phyloP scores from a whole-genome alignment of 2,113 vertebrate genomes.

The Opisthocomus hoazin region DNA sequence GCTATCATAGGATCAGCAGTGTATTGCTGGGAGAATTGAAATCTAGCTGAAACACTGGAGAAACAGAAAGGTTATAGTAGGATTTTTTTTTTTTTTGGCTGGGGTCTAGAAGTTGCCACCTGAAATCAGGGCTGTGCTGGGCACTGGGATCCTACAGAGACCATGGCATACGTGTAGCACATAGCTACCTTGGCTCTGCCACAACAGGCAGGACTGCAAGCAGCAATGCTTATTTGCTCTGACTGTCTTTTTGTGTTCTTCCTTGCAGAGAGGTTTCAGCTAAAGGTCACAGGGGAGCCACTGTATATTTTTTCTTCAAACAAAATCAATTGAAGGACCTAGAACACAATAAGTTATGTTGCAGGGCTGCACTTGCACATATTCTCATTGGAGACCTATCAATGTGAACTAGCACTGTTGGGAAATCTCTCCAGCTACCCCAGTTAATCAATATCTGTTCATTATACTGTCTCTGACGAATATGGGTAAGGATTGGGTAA shows the following conservation, averaged over 20 bases:
- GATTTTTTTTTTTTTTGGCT: background rate
- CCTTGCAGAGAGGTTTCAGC: constrained; percentile 57
- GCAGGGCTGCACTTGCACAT: constrained; percentile 39
- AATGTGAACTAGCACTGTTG: constrained; percentile 71
- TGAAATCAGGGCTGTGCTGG: background rate
- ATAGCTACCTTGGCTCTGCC: background rate
- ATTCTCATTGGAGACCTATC: constrained; percentile 74
- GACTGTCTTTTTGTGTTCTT: constrained; percentile 31
- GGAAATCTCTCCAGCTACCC: constrained; percentile 79
- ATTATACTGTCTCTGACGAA: constrained; percentile 79
- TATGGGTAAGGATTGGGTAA: constrained; percentile 76
- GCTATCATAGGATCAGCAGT: background rate
- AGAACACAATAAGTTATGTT: constrained; percentile 81
- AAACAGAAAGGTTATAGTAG: background rate
- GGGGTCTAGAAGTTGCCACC: background rate
- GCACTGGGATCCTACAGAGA: background rate
- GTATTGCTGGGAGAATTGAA: background rate
- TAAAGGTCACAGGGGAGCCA: constrained; percentile 75
- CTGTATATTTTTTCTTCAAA: constrained; percentile 62
- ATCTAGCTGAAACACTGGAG: background rate
- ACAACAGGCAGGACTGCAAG: background rate
- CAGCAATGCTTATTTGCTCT: constrained; percentile 21
- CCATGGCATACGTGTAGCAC: background rate
- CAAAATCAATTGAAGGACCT: constrained; percentile 78
- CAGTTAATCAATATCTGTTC: constrained; percentile 85